These are phyloP conservation scores for Aplochiton taeniatus DNA, from an alignment of 2,797 vertebrate species.

Conservation along the genomic window DNA sequence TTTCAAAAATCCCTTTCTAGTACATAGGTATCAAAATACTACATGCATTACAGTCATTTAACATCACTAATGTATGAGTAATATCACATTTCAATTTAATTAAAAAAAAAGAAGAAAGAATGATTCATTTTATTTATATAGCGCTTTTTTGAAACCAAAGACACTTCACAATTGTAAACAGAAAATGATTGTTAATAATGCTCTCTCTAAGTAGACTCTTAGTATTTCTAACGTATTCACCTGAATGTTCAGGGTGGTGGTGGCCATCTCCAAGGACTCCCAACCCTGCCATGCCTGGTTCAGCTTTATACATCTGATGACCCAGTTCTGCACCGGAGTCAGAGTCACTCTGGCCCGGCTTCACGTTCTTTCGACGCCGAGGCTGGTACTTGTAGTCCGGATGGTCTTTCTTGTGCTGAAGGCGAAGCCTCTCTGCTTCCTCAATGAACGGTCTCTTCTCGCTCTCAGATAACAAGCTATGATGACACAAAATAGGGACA, in stretches of 20 bases:
- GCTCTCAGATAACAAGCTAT: conserved; percentile 89
- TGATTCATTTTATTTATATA: too few relatives aligned
- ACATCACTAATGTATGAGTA: too few relatives aligned
- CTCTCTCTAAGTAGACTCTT: neutral
- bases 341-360: conserved; percentile 89
- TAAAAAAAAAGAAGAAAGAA: too few relatives aligned
- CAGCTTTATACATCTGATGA: conserved; percentile 90
- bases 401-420: conserved; percentile 99
- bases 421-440: conserved; percentile 91
- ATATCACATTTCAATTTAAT: too few relatives aligned
- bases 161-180: too few relatives aligned
- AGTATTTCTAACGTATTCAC: conserved; percentile 57
- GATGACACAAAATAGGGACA: neutral
- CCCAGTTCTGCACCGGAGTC: conserved; percentile 87
- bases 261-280: conserved; percentile 77
- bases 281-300: conserved; percentile 76
- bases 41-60: too few relatives aligned
- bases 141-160: too few relatives aligned
- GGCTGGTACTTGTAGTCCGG: conserved; percentile 99
- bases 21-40: too few relatives aligned
- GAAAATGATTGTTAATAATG: neutral
- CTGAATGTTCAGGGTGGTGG: conserved; percentile 87
- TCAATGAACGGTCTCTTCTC: conserved; percentile 98
- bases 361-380: conserved; percentile 90
- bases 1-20: too few relatives aligned